These are phyloP conservation scores for Drosophila pandora DNA, from an alignment of 1,140 invertebrate genomes.

Conservation along the genomic window DNA sequence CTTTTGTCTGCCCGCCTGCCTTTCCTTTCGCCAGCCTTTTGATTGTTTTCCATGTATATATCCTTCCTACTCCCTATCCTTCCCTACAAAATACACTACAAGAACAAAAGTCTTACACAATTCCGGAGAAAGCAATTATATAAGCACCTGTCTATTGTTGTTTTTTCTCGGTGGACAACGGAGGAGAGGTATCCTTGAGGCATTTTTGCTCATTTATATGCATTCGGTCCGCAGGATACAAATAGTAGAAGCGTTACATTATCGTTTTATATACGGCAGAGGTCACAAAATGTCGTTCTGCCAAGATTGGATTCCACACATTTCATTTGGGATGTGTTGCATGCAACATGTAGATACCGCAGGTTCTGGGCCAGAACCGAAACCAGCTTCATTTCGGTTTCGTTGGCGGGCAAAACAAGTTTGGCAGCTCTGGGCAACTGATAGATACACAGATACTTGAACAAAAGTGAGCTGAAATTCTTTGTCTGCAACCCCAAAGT, in stretches of 20 bases:
- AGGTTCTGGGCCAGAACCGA: slow-evolving; percentile 31
- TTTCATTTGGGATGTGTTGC: slow-evolving; percentile 32
- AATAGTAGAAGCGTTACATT: slow-evolving; percentile 50
- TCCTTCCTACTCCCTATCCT: slow-evolving; percentile 1
- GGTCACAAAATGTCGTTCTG: slow-evolving; percentile 60
- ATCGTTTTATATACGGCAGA: slow-evolving; percentile 49
- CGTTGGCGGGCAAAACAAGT: slow-evolving; percentile 68
- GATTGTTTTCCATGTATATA: slow-evolving; percentile 68
- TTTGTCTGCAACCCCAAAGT: slow-evolving; percentile 34
- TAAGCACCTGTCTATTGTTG: background rate
- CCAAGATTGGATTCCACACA: slow-evolving; percentile 42
- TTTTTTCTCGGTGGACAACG: slow-evolving; percentile 17
- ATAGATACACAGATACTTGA: slow-evolving; percentile 39
- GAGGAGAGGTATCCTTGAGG: slow-evolving; percentile 27
- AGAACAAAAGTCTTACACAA: background rate
- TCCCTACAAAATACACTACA: slow-evolving; percentile 3
- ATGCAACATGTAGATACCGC: slow-evolving; percentile 65
- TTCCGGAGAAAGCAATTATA: background rate
- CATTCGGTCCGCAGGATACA: slow-evolving; percentile 55
- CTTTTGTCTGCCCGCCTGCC: slow-evolving; percentile 58
- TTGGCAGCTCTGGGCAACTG: slow-evolving; percentile 65
- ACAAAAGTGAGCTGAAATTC: slow-evolving; percentile 45
- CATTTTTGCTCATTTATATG: slow-evolving; percentile 68
- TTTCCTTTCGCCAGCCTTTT: slow-evolving; percentile 57
- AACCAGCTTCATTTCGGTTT: slow-evolving; percentile 74